Conservation (phyloP, 2,797 vertebrate genomes). For the Sebastes alutus region DNA sequence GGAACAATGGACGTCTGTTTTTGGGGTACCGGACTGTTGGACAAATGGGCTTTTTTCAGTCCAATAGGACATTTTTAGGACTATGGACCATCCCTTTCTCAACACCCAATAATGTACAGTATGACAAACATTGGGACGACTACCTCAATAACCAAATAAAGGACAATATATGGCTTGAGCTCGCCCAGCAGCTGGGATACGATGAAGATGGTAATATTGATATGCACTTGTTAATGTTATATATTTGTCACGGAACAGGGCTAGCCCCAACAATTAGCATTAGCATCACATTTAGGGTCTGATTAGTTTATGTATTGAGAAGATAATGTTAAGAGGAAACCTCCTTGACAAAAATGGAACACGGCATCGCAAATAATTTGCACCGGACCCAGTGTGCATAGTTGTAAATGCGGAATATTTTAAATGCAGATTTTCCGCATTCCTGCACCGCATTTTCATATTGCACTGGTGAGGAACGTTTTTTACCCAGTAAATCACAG, state of each 20-base stretch:
- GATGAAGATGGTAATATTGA: neutral
- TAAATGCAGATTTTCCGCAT: no score
- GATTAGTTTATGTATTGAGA: neutral
- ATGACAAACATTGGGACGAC: neutral
- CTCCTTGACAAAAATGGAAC: no score
- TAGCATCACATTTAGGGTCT: neutral
- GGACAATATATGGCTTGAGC: neutral
- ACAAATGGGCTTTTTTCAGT: neutral
- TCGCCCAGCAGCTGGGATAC: neutral
- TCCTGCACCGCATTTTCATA: neutral
- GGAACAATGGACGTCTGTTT: neutral
- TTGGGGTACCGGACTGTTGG: neutral
- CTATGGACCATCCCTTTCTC: neutral
- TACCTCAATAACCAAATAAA: no score
- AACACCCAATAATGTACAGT: neutral
- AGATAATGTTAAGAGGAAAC: neutral
- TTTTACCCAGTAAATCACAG: neutral
- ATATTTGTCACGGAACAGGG: neutral
- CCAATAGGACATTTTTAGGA: neutral
- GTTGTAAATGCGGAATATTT: no score
- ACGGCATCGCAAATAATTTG: no score
- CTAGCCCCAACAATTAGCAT: neutral
- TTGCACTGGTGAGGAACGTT: neutral
- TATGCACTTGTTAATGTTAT: neutral
- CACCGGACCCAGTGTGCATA: no score